phyloP scores from a whole-genome alignment of 2,888 invertebrate species.

The Hybos culiciformis region DNA sequence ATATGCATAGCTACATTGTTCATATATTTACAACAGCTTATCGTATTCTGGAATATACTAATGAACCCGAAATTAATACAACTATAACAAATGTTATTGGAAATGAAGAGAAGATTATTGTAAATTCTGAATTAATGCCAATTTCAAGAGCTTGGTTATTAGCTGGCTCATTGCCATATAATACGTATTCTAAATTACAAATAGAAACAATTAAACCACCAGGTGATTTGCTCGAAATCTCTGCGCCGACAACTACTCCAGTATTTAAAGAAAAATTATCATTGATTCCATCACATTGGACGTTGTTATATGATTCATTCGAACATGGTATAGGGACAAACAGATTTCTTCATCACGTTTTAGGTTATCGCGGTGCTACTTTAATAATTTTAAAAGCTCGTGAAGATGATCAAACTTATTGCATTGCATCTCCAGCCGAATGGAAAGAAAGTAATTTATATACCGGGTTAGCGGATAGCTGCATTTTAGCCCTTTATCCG shows the following conservation, averaged over 20 bases:
- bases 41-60: slow-evolving; percentile 37
- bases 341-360: slow-evolving; percentile 75
- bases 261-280: slow-evolving; percentile 51
- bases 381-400: slow-evolving; percentile 44
- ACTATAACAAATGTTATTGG: slow-evolving; percentile 63
- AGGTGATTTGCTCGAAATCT: too few species aligned
- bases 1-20: slow-evolving; percentile 52
- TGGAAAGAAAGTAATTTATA: slow-evolving; percentile 79
- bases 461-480: slow-evolving; percentile 69
- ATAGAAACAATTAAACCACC: slow-evolving; percentile 21
- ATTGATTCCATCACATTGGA: slow-evolving; percentile 69
- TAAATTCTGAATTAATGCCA: slow-evolving; percentile 36
- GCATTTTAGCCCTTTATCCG: slow-evolving; percentile 62
- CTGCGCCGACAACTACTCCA: slow-evolving; percentile 27
- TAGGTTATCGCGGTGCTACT: slow-evolving; percentile 49
- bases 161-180: slow-evolving; percentile 49
- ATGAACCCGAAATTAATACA: slow-evolving; percentile 43
- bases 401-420: slow-evolving; percentile 54
- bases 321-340: slow-evolving; percentile 81
- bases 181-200: slow-evolving; percentile 40
- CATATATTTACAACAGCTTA: slow-evolving; percentile 40
- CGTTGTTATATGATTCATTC: slow-evolving; percentile 66
- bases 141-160: slow-evolving; percentile 58
- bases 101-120: slow-evolving; percentile 30
- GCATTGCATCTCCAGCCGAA: slow-evolving; percentile 61